Evolutionary conservation across 2,888 invertebrate species (phyloP).

Genomic region (Pseudeuparius sepicola): DNA sequence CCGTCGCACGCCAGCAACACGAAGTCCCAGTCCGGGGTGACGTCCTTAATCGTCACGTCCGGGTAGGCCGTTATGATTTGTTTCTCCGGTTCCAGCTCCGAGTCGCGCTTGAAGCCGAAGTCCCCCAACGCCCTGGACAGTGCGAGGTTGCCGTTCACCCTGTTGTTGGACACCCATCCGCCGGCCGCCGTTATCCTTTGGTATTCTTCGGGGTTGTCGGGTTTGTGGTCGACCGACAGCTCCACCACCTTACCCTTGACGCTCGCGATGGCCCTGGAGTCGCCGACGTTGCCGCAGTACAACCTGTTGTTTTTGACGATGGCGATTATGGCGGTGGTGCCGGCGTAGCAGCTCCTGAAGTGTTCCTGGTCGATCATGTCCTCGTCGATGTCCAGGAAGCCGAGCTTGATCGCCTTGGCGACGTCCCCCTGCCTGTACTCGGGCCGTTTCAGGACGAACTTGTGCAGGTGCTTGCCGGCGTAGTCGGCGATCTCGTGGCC

Average conservation of each 20-base stretch:
- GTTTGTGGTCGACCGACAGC: constrained; percentile 91
- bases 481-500: constrained; percentile 71
- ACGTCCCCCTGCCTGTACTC: constrained; percentile 79
- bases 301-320: constrained; percentile 75
- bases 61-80: constrained; percentile 97
- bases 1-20: constrained; percentile 96
- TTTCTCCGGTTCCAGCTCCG: constrained; percentile 74
- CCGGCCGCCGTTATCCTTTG: constrained; percentile 88
- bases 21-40: constrained; percentile 90
- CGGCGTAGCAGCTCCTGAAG: constrained; percentile 86
- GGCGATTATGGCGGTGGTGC: constrained; percentile 85
- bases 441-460: constrained; percentile 72
- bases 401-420: constrained; percentile 74
- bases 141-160: constrained; percentile 97
- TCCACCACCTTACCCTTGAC: constrained; percentile 68
- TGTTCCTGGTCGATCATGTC: constrained; percentile 84
- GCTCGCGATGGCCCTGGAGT: constrained; percentile 89
- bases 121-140: constrained; percentile 94
- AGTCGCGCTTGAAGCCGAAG: constrained; percentile 91
- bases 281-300: constrained; percentile 96
- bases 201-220: constrained; percentile 70
- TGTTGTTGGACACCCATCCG: constrained; percentile 93
- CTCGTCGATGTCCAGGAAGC: constrained; percentile 74
- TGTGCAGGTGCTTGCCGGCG: constrained; percentile 91
- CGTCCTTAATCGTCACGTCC: constrained; percentile 72